phyloP scores from a whole-genome alignment of 2,888 invertebrate species.

The Troides aeacus region DNA sequence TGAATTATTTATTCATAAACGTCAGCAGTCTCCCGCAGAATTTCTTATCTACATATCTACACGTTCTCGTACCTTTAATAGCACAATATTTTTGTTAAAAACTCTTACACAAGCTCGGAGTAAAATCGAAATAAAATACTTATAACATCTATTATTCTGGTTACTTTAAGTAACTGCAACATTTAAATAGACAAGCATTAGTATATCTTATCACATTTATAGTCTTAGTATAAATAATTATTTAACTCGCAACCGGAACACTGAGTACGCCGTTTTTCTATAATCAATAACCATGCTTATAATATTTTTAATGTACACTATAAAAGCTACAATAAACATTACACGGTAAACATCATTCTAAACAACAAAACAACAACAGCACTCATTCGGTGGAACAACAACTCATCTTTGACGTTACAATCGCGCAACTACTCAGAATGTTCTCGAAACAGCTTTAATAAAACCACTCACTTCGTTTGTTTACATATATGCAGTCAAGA shows the following conservation, averaged over 20 bases:
- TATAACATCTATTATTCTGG: background rate
- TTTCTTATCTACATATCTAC: conserved; percentile 28
- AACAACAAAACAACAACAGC: conserved; percentile 33
- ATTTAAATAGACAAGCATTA: too few relatives aligned
- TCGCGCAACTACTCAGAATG: conserved; percentile 32
- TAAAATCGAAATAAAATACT: too few relatives aligned
- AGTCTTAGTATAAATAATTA: too few relatives aligned
- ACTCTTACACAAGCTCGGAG: background rate
- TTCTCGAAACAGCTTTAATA: conserved; percentile 31
- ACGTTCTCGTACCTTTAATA: conserved; percentile 6
- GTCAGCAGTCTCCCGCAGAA: conserved; percentile 23
- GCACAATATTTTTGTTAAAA: conserved; percentile 15
- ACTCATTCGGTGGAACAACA: conserved; percentile 30
- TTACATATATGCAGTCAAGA: conserved; percentile 36
- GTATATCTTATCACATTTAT: too few relatives aligned
- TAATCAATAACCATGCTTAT: background rate
- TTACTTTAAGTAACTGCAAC: too few relatives aligned
- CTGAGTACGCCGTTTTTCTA: too few relatives aligned
- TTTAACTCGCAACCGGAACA: too few relatives aligned
- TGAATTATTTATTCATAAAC: conserved; percentile 31
- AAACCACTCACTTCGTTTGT: conserved; percentile 33
- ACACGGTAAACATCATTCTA: conserved; percentile 30
- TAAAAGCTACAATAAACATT: conserved; percentile 31
- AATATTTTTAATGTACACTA: conserved; percentile 15
- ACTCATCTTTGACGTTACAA: conserved; percentile 34